Conservation (phyloP, 2,888 invertebrate species). For the Dryocosmus kuriphilus region DNA sequence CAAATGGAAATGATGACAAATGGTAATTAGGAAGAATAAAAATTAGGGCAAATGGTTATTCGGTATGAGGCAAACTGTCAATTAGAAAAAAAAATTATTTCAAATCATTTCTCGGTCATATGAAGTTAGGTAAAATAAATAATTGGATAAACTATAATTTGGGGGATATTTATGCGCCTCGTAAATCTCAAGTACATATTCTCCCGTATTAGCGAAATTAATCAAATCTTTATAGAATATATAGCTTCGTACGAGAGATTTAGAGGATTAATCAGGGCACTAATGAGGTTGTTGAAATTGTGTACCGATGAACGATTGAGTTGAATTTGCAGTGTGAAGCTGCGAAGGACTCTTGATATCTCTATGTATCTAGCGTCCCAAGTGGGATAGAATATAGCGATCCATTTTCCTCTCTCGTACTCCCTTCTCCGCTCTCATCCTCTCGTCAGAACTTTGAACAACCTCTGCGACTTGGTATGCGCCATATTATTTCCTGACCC, state of each 20-base stretch:
- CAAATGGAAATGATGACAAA: too few relatives aligned
- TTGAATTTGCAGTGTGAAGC: slow-evolving; percentile 8
- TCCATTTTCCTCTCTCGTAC: slow-evolving; percentile 12
- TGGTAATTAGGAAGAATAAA: too few relatives aligned
- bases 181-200: neutral
- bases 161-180: too few relatives aligned
- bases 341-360: neutral
- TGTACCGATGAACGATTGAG: slow-evolving; percentile 27
- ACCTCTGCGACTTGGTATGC: slow-evolving; percentile 10
- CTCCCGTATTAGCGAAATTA: neutral
- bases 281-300: slow-evolving; percentile 10
- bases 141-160: too few relatives aligned
- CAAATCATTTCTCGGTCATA: too few relatives aligned
- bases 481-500: slow-evolving; percentile 18
- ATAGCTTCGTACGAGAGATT: neutral
- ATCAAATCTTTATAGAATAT: neutral
- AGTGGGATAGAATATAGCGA: slow-evolving; percentile 7
- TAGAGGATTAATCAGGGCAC: neutral
- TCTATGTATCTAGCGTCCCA: slow-evolving; percentile 5
- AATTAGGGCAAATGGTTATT: too few relatives aligned
- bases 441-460: neutral
- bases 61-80: too few relatives aligned
- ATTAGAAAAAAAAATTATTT: too few relatives aligned
- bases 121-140: too few relatives aligned
- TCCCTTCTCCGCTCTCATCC: neutral